Evolutionary conservation across 92 coral and sea anemone species (phyloP).

Genomic region (Hydrozoanthus gracilis): DNA sequence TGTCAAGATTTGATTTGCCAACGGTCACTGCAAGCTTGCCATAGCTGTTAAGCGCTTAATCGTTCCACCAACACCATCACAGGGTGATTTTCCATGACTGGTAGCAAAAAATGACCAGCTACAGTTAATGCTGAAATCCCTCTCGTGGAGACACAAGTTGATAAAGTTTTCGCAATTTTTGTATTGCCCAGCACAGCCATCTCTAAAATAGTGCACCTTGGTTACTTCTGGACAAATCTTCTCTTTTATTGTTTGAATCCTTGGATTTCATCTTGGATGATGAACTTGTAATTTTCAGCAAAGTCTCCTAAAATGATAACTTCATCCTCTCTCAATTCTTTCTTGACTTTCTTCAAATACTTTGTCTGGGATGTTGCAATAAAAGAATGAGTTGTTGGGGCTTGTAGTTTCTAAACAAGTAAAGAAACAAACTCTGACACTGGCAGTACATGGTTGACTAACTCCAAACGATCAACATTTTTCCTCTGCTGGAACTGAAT

Average conservation of each 20-base stretch:
- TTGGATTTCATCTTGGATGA: conserved; percentile 42
- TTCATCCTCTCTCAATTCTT: conserved; percentile 26
- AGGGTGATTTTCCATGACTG: conserved; percentile 51
- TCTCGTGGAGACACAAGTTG: conserved; percentile 22
- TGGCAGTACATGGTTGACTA: conserved; percentile 24
- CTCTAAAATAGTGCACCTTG: conserved; percentile 30
- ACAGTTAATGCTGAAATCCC: conserved; percentile 10
- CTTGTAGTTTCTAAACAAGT: conserved; percentile 17
- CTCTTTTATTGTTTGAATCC: conserved; percentile 33
- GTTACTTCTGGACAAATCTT: conserved; percentile 11
- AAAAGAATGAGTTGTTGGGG: conserved; percentile 21
- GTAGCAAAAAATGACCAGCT: conserved; percentile 34
- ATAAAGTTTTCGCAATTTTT: conserved; percentile 34
- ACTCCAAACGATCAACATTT: conserved; percentile 40
- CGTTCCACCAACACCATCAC: conserved; percentile 48
- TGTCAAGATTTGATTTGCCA: conserved; percentile 38
- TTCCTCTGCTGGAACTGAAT: conserved; percentile 47
- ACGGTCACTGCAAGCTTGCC: conserved; percentile 38
- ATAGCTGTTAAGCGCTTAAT: conserved; percentile 31
- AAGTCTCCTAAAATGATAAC: conserved; percentile 47
- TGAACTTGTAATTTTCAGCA: conserved; percentile 40
- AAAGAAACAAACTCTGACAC: conserved; percentile 26
- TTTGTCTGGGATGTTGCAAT: conserved; percentile 37
- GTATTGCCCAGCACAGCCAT: conserved; percentile 45
- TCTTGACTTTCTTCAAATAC: conserved; percentile 43